phyloP scores from a whole-genome alignment of 2,888 invertebrate species.

The Acanthococcus lagerstroemiae region DNA sequence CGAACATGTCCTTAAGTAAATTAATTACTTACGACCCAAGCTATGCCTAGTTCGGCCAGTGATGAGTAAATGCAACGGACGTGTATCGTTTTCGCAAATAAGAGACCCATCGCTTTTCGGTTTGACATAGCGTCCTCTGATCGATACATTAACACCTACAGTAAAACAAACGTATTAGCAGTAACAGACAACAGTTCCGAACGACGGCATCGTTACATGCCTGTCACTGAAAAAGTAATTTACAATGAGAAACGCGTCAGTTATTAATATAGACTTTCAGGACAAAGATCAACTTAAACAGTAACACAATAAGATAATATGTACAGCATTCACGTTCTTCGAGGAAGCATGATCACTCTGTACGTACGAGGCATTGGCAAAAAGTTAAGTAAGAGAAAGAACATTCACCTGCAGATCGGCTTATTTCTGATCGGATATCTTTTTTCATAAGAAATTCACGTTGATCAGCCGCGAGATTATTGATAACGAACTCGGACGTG shows the following conservation, averaged over 20 bases:
- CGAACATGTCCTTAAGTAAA: conserved; percentile 1
- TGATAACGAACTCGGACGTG: conserved; percentile 46
- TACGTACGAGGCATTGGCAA: no score
- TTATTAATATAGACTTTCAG: no score
- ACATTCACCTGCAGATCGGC: conserved; percentile 39
- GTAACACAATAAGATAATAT: no score
- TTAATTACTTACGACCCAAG: conserved; percentile 39
- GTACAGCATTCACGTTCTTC: no score
- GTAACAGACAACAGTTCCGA: no score
- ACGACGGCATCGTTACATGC: no score
- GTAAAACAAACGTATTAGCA: neutral
- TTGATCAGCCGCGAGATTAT: conserved; percentile 46
- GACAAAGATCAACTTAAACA: no score
- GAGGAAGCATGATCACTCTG: no score
- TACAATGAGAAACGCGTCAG: no score
- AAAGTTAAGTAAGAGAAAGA: no score
- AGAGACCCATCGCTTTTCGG: conserved; percentile 40
- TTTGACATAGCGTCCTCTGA: conserved; percentile 45
- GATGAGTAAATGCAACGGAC: conserved; percentile 46
- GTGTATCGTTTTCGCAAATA: conserved; percentile 37
- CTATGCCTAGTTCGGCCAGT: conserved; percentile 39
- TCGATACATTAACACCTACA: conserved; percentile 42
- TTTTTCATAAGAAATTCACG: conserved; percentile 47
- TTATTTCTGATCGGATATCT: conserved; percentile 47
- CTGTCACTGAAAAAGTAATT: no score